A percentile compares a stretch with the other conserved stretches of the same genome.
These are phyloP conservation scores for Bombus pyrosoma DNA, from an alignment of 1,140 invertebrate species.

Conservation along the genomic window DNA sequence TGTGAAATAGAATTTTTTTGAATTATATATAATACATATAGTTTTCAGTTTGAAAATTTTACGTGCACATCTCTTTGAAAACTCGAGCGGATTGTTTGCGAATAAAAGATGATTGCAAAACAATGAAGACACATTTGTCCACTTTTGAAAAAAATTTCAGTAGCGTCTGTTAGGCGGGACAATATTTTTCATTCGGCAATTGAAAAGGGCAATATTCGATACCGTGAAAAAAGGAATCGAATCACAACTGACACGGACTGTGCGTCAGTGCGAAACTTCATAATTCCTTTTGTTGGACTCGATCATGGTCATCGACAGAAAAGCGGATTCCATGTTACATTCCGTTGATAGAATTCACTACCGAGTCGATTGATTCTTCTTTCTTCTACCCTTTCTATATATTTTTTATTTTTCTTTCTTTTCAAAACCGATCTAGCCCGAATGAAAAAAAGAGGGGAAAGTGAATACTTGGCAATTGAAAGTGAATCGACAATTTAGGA, in stretches of 20 bases:
- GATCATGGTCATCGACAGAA: slow-evolving; percentile 35
- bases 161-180: not conserved
- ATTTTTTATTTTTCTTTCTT: slow-evolving; percentile 38
- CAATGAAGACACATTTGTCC: not conserved
- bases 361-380: slow-evolving; percentile 2
- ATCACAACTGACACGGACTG: not conserved
- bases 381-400: slow-evolving; percentile 4
- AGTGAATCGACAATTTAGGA: slow-evolving; percentile 27
- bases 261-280: slow-evolving; percentile 13
- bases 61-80: no score
- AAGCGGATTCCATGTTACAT: slow-evolving; percentile 54
- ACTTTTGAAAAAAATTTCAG: not conserved
- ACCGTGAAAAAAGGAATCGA: slow-evolving; percentile 6
- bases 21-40: not conserved
- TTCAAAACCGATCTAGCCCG: not conserved
- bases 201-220: not conserved
- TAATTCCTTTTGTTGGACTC: slow-evolving; percentile 41
- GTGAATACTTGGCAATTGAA: slow-evolving; percentile 42
- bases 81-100: not conserved
- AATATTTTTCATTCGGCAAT: slow-evolving; percentile 21
- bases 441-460: not conserved
- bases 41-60: not conserved
- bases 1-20: not conserved
- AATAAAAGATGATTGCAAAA: not conserved
- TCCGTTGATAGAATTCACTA: slow-evolving; percentile 8